Evolutionary conservation across 2,888 invertebrate genomes (phyloP).

Genomic region (Zelleria hepariella): DNA sequence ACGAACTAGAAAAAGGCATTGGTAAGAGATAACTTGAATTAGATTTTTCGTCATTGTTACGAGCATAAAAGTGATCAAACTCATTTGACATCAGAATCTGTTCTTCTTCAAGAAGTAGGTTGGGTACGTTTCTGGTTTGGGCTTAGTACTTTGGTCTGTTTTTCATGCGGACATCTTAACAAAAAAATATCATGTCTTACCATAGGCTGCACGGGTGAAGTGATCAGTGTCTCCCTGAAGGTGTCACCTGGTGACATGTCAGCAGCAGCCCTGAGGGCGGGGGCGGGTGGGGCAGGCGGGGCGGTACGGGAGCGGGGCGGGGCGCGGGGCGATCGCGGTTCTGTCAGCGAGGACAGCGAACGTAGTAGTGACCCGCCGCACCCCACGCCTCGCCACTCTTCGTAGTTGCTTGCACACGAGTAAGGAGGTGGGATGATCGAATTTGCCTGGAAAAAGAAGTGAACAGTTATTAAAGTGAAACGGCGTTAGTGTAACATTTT

Average conservation of each 20-base stretch:
- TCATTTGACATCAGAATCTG: no score
- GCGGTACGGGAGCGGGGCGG: conserved; percentile 31
- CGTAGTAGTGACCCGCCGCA: conserved; percentile 65
- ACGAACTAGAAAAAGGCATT: no score
- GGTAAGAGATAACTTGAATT: no score
- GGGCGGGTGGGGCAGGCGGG: conserved; percentile 15
- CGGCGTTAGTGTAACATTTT: no score
- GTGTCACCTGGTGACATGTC: conserved; percentile 24
- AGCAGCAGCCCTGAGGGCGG: conserved; percentile 13
- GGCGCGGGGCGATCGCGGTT: conserved; percentile 26
- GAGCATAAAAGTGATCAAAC: no score
- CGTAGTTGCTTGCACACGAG: conserved; percentile 83
- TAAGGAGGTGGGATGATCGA: conserved; percentile 88
- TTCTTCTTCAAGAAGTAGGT: no score
- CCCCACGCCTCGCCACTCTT: conserved; percentile 67
- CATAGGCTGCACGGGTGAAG: conserved; percentile 43
- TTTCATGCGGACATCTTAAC: not conserved
- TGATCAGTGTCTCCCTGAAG: conserved; percentile 49
- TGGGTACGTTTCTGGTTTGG: no score
- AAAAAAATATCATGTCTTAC: conserved; percentile 16
- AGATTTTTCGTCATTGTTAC: no score
- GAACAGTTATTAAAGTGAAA: no score
- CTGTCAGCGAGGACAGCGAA: conserved; percentile 73
- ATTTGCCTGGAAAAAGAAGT: conserved; percentile 73
- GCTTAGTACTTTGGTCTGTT: not conserved